phyloP scores from a whole-genome alignment of 92 coral and sea anemone genomes.

The Porites evermanni region DNA sequence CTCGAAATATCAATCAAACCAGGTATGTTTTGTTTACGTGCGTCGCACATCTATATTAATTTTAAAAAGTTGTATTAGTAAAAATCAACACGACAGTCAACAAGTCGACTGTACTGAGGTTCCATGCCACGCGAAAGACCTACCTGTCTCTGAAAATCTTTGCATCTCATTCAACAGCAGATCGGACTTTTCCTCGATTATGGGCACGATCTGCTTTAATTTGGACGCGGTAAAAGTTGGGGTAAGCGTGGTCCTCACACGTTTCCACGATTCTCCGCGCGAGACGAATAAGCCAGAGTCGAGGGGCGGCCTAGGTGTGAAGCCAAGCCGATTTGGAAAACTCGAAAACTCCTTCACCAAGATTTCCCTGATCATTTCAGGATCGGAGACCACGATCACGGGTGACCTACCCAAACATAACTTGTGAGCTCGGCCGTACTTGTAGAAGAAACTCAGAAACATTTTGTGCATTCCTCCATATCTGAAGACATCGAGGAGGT shows the following conservation, averaged over 20 bases:
- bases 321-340: conserved; percentile 74
- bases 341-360: conserved; percentile 79
- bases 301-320: conserved; percentile 68
- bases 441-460: conserved; percentile 69
- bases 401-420: conserved; percentile 69
- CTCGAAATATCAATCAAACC: too few relatives aligned
- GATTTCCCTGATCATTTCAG: conserved; percentile 79
- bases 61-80: too few relatives aligned
- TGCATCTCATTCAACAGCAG: conserved; percentile 59
- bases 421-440: conserved; percentile 79
- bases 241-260: conserved; percentile 71
- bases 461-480: conserved; percentile 81
- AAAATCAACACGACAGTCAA: too few relatives aligned
- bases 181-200: conserved; percentile 57
- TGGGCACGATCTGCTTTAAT: conserved; percentile 74
- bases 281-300: conserved; percentile 50
- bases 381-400: conserved; percentile 63
- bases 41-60: too few relatives aligned
- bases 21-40: too few relatives aligned
- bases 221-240: conserved; percentile 84
- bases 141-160: conserved; percentile 62
- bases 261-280: conserved; percentile 69
- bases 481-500: conserved; percentile 64
- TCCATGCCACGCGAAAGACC: neutral
- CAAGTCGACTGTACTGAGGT: too few relatives aligned